A percentile compares a stretch with the other conserved stretches of the same genome.
Conservation (phyloP, 2,888 invertebrate species). For the Pteria penguin region DNA sequence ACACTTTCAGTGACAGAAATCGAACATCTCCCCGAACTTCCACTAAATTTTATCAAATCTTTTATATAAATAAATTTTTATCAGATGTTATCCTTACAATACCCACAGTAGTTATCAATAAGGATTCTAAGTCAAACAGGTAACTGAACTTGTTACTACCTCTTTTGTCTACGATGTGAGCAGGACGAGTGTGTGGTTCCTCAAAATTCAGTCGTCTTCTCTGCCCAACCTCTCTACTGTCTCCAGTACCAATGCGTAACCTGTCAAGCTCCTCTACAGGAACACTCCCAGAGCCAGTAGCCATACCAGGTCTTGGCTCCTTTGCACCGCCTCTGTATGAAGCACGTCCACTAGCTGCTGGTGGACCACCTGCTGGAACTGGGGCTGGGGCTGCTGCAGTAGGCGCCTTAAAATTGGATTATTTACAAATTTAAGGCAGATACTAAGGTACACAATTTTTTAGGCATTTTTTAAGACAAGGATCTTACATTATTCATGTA, state of each 20-base stretch:
- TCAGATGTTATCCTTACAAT: no score
- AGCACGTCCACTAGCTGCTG: slow-evolving; percentile 70
- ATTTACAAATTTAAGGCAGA: background rate
- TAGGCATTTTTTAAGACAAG: no score
- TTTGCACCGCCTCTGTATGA: slow-evolving; percentile 69
- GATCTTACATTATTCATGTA: no score
- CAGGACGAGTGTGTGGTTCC: slow-evolving; percentile 64
- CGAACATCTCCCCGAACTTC: no score
- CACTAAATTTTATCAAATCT: no score
- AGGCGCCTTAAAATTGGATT: slow-evolving; percentile 16
- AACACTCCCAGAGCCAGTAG: slow-evolving; percentile 52
- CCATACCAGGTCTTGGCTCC: slow-evolving; percentile 63
- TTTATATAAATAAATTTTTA: no score
- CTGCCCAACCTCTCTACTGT: slow-evolving; percentile 39
- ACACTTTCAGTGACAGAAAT: no score
- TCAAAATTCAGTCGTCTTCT: slow-evolving; percentile 43
- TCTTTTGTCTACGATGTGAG: slow-evolving; percentile 61
- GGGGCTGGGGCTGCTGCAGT: slow-evolving; percentile 46
- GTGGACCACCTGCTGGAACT: slow-evolving; percentile 54
- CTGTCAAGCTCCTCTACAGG: slow-evolving; percentile 59
- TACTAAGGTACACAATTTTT: no score
- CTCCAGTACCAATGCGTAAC: slow-evolving; percentile 57
- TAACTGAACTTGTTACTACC: slow-evolving; percentile 48
- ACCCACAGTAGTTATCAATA: no score
- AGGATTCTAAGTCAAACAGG: no score